These are phyloP conservation scores for Macrobrachium rosenbergii DNA, from an alignment of 1,140 invertebrate species.

Conservation along the genomic window DNA sequence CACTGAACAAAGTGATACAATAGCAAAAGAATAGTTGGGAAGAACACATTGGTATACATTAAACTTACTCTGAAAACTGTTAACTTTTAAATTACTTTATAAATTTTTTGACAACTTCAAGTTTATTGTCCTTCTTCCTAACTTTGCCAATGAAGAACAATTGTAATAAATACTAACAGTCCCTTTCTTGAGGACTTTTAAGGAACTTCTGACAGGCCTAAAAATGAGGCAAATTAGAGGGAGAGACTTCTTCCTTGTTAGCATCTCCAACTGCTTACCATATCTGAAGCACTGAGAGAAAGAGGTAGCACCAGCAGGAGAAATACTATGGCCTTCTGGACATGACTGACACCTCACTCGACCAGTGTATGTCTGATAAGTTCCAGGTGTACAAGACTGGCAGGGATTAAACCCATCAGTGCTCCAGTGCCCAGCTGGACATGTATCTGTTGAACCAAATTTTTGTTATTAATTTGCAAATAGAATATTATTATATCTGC, in stretches of 20 bases:
- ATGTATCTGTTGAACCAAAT: slow-evolving; percentile 19
- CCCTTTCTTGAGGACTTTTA: too few relatives aligned
- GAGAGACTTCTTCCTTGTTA: background rate
- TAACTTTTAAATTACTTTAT: too few relatives aligned
- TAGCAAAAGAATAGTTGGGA: too few relatives aligned
- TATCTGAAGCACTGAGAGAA: slow-evolving; percentile 16
- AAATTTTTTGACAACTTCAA: too few relatives aligned
- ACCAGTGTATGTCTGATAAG: slow-evolving; percentile 27
- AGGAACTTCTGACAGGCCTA: too few relatives aligned
- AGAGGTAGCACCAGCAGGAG: slow-evolving; percentile 30
- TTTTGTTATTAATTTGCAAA: background rate
- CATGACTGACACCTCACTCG: slow-evolving; percentile 28
- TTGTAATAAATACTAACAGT: too few relatives aligned
- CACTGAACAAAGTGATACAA: too few relatives aligned
- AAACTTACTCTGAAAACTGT: too few relatives aligned
- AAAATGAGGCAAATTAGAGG: too few relatives aligned
- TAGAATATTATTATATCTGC: background rate
- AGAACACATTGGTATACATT: too few relatives aligned
- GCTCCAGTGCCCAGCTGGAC: slow-evolving; percentile 46
- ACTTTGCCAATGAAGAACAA: too few relatives aligned
- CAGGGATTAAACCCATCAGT: slow-evolving; percentile 40
- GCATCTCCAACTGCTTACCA: background rate
- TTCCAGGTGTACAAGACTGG: slow-evolving; percentile 32
- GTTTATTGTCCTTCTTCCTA: too few relatives aligned
- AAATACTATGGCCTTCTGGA: background rate